These are phyloP conservation scores for Pollachius pollachius DNA, from an alignment of 2,113 vertebrate species.

Conservation along the genomic window DNA sequence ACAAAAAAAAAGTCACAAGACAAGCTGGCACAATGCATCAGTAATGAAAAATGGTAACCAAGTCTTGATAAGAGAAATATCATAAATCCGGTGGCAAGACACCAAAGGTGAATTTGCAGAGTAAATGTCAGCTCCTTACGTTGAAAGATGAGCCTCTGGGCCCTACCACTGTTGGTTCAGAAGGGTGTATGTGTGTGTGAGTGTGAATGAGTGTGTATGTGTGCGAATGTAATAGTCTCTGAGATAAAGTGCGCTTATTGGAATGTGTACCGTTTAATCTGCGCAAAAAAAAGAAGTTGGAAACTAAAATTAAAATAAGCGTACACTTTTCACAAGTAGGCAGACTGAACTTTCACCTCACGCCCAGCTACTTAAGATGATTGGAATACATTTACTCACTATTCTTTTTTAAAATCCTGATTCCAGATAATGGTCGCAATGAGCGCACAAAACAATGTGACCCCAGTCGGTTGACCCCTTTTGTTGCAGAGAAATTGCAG, in stretches of 20 bases:
- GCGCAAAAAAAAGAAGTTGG: neutral
- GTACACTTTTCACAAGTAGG: slow-evolving; percentile 47
- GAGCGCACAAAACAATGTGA: slow-evolving; percentile 56
- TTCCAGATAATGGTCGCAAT: slow-evolving; percentile 61
- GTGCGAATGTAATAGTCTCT: slow-evolving; percentile 19
- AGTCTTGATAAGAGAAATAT: slow-evolving; percentile 61
- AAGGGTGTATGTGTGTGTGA: slow-evolving; percentile 23
- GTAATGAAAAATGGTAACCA: slow-evolving; percentile 49
- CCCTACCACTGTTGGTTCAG: slow-evolving; percentile 26
- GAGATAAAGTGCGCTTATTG: slow-evolving; percentile 47
- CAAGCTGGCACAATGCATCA: neutral
- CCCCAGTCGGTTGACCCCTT: slow-evolving; percentile 57
- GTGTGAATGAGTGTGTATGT: slow-evolving; percentile 29
- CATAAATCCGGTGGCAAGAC: slow-evolving; percentile 62
- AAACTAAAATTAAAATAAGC: slow-evolving; percentile 15
- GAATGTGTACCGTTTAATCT: slow-evolving; percentile 51
- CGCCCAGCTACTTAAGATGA: slow-evolving; percentile 47
- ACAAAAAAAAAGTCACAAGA: slow-evolving; percentile 37
- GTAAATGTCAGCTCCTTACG: slow-evolving; percentile 65
- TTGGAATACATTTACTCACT: slow-evolving; percentile 58
- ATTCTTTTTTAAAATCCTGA: slow-evolving; percentile 19
- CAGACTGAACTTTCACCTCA: slow-evolving; percentile 57
- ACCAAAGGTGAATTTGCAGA: slow-evolving; percentile 67
- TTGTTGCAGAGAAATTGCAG: slow-evolving; percentile 63
- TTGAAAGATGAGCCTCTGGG: slow-evolving; percentile 52